Conservation (phyloP, 2,888 invertebrate species). For the Tineola bisselliella region DNA sequence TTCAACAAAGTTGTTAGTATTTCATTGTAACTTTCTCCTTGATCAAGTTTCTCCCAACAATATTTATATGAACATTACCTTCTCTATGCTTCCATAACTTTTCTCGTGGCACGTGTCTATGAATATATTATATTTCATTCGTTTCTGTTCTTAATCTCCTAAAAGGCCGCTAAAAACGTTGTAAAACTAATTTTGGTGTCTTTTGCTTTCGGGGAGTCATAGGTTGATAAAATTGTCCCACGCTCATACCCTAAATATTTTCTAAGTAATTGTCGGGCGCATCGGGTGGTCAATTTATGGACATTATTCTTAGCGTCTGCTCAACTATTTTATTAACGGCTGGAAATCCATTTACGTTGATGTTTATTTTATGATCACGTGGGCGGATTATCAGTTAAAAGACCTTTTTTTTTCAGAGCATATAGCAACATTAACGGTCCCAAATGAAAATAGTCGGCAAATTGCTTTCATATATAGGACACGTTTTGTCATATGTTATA, state of each 20-base stretch:
- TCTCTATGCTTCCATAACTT: constrained; percentile 27
- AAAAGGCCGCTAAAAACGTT: too few relatives aligned
- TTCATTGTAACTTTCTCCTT: constrained; percentile 13
- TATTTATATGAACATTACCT: constrained; percentile 24
- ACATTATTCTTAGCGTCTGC: constrained; percentile 20
- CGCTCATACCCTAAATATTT: constrained; percentile 15
- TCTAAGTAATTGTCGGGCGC: constrained; percentile 24
- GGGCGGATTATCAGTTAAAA: constrained; percentile 26
- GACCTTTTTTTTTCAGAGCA: constrained; percentile 19
- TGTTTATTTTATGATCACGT: constrained; percentile 26
- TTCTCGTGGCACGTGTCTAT: constrained; percentile 29
- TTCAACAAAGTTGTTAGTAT: constrained; percentile 7
- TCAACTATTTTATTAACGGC: constrained; percentile 17
- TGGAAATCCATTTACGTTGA: constrained; percentile 16
- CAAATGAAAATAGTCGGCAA: constrained; percentile 18
- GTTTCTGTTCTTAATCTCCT: background rate
- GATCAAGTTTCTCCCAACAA: constrained; percentile 14
- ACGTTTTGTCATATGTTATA: constrained; percentile 7
- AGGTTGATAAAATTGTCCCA: constrained; percentile 14
- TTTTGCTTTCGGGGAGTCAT: too few relatives aligned
- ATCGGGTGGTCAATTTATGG: constrained; percentile 29
- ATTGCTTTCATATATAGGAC: constrained; percentile 17
- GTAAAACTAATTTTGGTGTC: too few relatives aligned
- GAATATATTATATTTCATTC: constrained; percentile 27
- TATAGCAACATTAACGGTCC: constrained; percentile 20